A percentile compares a stretch with the other conserved stretches of the same genome.
phyloP scores from a whole-genome alignment of 2,797 vertebrate species.

The Todus mexicanus region DNA sequence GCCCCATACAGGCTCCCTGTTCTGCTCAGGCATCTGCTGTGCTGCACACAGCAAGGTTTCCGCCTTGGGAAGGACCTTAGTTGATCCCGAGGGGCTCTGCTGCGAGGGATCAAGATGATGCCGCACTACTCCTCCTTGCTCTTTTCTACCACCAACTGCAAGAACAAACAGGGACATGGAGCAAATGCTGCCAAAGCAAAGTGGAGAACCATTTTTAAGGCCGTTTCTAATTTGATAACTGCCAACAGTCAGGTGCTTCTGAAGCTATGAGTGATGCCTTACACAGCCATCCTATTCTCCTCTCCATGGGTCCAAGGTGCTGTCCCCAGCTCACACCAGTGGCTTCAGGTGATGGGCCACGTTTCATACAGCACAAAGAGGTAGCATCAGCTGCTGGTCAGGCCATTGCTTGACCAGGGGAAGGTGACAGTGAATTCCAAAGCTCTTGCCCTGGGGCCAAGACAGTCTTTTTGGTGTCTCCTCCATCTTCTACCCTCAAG shows the following conservation, averaged over 20 bases:
- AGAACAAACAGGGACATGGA: background rate
- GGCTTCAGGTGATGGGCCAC: background rate
- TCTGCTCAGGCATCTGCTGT: background rate
- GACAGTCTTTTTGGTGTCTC: background rate
- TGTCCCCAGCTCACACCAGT: background rate
- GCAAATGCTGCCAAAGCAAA: rapidly evolving
- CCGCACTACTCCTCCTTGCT: background rate
- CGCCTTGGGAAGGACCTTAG: background rate
- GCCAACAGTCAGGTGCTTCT: background rate
- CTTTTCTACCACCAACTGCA: background rate
- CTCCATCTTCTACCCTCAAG: background rate
- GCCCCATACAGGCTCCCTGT: rapidly evolving
- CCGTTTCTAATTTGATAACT: background rate
- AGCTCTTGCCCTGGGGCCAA: background rate
- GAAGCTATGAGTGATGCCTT: background rate
- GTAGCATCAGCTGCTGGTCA: background rate
- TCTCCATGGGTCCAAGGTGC: background rate
- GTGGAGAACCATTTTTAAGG: background rate
- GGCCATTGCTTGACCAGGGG: rapidly evolving
- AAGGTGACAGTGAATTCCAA: background rate
- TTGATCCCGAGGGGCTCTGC: background rate
- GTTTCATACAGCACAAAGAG: background rate
- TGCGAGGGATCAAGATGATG: background rate
- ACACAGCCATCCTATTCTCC: background rate
- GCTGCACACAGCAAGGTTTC: background rate